Conservation (phyloP, 2,113 vertebrate species). For the Leucosticte australis region DNA sequence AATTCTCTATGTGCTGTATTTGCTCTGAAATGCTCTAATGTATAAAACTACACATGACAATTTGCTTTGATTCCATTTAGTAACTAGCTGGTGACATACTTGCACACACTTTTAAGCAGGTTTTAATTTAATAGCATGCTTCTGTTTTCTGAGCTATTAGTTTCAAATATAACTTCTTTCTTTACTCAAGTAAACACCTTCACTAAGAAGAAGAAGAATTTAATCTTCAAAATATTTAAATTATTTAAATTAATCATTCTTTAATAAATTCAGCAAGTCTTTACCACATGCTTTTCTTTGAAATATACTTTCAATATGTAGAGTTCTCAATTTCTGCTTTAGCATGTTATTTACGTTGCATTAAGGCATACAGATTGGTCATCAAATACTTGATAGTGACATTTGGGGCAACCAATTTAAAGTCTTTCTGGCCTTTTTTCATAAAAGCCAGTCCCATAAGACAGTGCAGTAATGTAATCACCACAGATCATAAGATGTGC, state of each 20-base stretch:
- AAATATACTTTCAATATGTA: not conserved
- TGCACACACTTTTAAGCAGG: not conserved
- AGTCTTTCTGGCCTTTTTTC: not conserved
- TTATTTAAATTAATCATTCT: not conserved
- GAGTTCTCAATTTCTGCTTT: not conserved
- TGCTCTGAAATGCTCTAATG: not conserved
- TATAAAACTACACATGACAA: not conserved
- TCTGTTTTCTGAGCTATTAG: not conserved
- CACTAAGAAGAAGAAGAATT: not conserved
- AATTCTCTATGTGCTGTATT: not conserved
- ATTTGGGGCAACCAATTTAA: not conserved
- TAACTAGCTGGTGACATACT: not conserved
- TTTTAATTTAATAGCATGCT: not conserved
- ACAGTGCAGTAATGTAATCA: not conserved
- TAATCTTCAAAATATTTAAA: not conserved
- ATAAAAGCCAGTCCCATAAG: not conserved
- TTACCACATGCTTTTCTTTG: not conserved
- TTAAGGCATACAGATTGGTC: not conserved
- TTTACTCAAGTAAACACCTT: not conserved
- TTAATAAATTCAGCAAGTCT: not conserved
- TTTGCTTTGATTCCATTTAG: not conserved
- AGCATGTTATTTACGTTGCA: not conserved
- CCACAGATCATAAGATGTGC: not conserved
- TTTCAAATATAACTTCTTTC: not conserved
- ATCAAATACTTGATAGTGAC: not conserved